phyloP scores from a whole-genome alignment of 2,797 vertebrate species.

The Pelochelys cantorii region DNA sequence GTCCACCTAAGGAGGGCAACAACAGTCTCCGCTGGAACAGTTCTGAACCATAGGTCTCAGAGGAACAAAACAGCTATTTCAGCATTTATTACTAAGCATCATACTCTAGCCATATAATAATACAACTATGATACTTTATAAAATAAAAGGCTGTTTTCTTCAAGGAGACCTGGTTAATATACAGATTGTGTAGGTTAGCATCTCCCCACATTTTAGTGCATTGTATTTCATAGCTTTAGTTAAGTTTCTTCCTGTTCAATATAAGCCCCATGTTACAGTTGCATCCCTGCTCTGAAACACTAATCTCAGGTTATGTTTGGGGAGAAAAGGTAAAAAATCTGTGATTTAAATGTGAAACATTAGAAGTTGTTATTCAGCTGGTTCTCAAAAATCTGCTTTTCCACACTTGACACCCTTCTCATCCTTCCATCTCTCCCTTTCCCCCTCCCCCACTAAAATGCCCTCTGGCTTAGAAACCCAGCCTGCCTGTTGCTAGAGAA shows the following conservation, averaged over 20 bases:
- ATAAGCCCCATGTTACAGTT: not conserved
- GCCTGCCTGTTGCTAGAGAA: conserved; percentile 30
- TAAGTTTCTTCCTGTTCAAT: conserved; percentile 26
- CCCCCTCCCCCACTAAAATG: not conserved
- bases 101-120: conserved; percentile 41
- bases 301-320: not conserved
- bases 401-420: accelerated
- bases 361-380: not conserved
- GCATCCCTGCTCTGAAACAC: not conserved
- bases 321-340: not conserved
- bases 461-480: conserved; percentile 20
- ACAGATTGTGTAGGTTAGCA: not conserved
- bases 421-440: not conserved
- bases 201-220: conserved; percentile 20
- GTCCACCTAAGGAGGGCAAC: conserved; percentile 26
- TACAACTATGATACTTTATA: conserved; percentile 2
- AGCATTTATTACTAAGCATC: not conserved
- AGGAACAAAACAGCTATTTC: conserved; percentile 6
- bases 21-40: not conserved
- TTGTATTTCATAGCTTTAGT: conserved; percentile 23
- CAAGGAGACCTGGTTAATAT: conserved; percentile 42
- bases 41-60: conserved; percentile 43
- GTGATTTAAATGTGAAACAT: not conserved
- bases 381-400: not conserved
- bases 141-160: conserved; percentile 43